phyloP scores from a whole-genome alignment of 2,888 invertebrate genomes.

The Macaria notata region DNA sequence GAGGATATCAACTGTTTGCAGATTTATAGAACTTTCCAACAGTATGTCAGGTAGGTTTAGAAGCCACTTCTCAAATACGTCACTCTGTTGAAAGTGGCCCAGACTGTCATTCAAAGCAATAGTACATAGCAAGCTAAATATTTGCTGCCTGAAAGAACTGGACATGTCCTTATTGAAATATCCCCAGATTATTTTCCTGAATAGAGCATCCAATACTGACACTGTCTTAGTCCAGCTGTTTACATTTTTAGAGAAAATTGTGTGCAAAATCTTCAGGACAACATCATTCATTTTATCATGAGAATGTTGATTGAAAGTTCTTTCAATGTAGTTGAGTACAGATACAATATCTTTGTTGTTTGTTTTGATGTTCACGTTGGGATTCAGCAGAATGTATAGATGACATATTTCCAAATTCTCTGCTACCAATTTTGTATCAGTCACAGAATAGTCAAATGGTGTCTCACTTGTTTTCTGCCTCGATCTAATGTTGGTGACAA shows the following conservation, averaged over 20 bases:
- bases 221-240: slow-evolving; percentile 64
- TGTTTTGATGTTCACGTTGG: slow-evolving; percentile 60
- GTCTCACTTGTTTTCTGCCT: slow-evolving; percentile 47
- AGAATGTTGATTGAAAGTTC: slow-evolving; percentile 59
- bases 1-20: slow-evolving; percentile 79
- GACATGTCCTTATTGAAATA: slow-evolving; percentile 58
- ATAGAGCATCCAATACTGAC: slow-evolving; percentile 56
- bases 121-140: slow-evolving; percentile 70
- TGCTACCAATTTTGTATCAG: slow-evolving; percentile 60
- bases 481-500: slow-evolving; percentile 67
- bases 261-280: slow-evolving; percentile 58
- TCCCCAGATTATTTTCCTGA: slow-evolving; percentile 62
- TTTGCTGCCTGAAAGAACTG: slow-evolving; percentile 56
- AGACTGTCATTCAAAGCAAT: slow-evolving; percentile 69
- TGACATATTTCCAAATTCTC: slow-evolving; percentile 68
- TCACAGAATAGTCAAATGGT: slow-evolving; percentile 55
- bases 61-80: slow-evolving; percentile 77
- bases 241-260: slow-evolving; percentile 59
- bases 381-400: slow-evolving; percentile 74
- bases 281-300: slow-evolving; percentile 49
- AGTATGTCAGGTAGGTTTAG: slow-evolving; percentile 81
- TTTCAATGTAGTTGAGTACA: slow-evolving; percentile 78
- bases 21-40: slow-evolving; percentile 69
- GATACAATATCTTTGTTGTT: slow-evolving; percentile 57
- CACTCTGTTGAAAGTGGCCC: slow-evolving; percentile 58